Evolutionary conservation across 2,888 invertebrate species (phyloP).

Genomic region (Petrophora chlorosata): DNA sequence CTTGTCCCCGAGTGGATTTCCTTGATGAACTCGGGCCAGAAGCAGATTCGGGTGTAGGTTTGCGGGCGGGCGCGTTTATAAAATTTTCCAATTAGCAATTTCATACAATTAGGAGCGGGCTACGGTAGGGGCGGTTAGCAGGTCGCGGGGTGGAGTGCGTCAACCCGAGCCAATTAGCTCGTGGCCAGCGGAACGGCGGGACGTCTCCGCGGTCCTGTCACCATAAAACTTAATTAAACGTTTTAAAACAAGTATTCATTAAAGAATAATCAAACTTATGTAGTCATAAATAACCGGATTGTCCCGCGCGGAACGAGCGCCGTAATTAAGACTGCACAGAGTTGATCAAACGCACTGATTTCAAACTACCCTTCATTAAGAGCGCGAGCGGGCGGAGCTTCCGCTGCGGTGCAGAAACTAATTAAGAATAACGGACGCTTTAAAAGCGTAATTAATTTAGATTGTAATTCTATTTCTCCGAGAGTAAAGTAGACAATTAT

Average conservation of each 20-base stretch:
- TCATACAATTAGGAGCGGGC: slow-evolving; percentile 81
- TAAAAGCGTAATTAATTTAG: slow-evolving; percentile 84
- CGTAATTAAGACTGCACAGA: slow-evolving; percentile 84
- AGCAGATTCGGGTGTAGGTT: slow-evolving; percentile 62
- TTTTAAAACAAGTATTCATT: slow-evolving; percentile 85
- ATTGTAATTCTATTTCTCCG: slow-evolving; percentile 84
- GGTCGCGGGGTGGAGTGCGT: slow-evolving; percentile 67
- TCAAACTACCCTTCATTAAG: slow-evolving; percentile 84
- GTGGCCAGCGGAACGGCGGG: slow-evolving; percentile 81
- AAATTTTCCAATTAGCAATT: slow-evolving; percentile 84
- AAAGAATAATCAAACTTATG: slow-evolving; percentile 85
- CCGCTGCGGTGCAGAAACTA: slow-evolving; percentile 84
- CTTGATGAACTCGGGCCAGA: slow-evolving; percentile 27
- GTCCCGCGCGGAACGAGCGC: slow-evolving; percentile 82
- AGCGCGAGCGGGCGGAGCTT: slow-evolving; percentile 74
- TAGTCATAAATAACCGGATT: slow-evolving; percentile 85
- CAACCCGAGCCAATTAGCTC: slow-evolving; percentile 83
- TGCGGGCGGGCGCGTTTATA: slow-evolving; percentile 80
- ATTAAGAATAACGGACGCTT: slow-evolving; percentile 85
- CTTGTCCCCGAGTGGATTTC: slow-evolving; percentile 22
- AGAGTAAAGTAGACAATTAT: slow-evolving; percentile 83
- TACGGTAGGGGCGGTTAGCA: slow-evolving; percentile 50
- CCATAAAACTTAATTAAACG: slow-evolving; percentile 85
- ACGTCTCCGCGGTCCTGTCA: slow-evolving; percentile 79
- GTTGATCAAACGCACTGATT: slow-evolving; percentile 85